A percentile compares a stretch with the other conserved stretches of the same genome.
Conservation (phyloP, 1,140 invertebrate species). For the Magallana ariakensis region DNA sequence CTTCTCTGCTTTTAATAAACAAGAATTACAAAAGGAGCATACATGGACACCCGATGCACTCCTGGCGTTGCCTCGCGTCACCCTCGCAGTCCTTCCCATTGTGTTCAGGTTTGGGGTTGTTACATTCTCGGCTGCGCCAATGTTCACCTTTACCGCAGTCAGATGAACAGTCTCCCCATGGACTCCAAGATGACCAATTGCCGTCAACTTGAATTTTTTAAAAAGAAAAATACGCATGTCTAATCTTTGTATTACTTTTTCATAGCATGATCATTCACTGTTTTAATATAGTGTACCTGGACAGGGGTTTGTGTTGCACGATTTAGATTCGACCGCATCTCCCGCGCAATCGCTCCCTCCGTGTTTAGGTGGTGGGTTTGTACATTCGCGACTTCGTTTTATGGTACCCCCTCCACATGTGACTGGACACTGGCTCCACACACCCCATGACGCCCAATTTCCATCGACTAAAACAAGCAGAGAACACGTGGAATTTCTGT, state of each 20-base stretch:
- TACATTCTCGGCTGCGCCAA: neutral
- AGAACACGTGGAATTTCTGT: neutral
- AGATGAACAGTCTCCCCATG: neutral
- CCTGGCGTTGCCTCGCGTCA: neutral
- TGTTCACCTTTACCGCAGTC: neutral
- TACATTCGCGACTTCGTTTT: neutral
- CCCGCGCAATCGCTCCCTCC: neutral
- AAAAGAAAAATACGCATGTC: too few species aligned
- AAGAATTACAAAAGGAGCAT: neutral
- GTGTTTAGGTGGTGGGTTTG: slow-evolving; percentile 12
- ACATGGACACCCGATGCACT: slow-evolving; percentile 13
- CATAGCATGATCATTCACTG: too few species aligned
- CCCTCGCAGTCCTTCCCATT: neutral
- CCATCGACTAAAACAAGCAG: neutral
- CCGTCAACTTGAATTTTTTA: neutral
- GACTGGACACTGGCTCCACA: neutral
- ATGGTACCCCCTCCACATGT: neutral
- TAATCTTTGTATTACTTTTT: too few species aligned
- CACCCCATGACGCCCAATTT: neutral
- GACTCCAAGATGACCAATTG: neutral
- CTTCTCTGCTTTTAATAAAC: too few species aligned
- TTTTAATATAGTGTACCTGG: neutral
- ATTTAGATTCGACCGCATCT: neutral
- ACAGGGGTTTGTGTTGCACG: neutral
- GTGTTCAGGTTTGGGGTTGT: neutral